Conservation (phyloP, 2,113 vertebrate genomes). For the Urocolius indicus region DNA sequence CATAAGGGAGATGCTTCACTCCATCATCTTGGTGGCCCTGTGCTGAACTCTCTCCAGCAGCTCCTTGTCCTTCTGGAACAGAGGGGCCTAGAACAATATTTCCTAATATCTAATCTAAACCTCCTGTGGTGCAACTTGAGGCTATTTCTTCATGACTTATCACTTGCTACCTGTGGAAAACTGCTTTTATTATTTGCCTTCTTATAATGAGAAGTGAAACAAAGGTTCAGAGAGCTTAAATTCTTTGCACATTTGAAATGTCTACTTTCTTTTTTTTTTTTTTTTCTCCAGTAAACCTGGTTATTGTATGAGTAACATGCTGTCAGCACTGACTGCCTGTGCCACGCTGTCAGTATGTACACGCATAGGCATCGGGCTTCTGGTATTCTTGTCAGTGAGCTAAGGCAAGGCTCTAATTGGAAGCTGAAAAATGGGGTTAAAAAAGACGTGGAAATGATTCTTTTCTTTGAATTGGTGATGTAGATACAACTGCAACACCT, state of each 20-base stretch:
- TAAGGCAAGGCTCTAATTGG: neutral
- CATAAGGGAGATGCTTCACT: too few species aligned
- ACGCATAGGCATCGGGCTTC: accelerated
- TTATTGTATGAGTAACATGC: neutral
- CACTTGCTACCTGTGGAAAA: neutral
- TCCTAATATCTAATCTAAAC: too few species aligned
- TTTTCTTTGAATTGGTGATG: neutral
- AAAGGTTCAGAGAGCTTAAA: neutral
- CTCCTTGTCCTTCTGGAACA: too few species aligned
- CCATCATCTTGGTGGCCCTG: too few species aligned
- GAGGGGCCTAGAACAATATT: too few species aligned
- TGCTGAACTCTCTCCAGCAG: too few species aligned
- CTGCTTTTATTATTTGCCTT: neutral
- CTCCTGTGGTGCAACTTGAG: too few species aligned
- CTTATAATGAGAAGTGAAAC: neutral
- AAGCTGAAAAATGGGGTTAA: neutral
- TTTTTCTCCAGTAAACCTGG: neutral
- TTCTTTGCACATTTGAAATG: neutral
- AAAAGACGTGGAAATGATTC: neutral
- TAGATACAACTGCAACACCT: neutral
- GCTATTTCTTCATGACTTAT: too few species aligned
- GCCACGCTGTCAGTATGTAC: neutral
- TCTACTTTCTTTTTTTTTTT: neutral
- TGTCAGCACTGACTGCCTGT: neutral
- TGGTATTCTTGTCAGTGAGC: neutral